Conservation (phyloP, 2,888 invertebrate species). For the Thysanoteuthis rhombus region DNA sequence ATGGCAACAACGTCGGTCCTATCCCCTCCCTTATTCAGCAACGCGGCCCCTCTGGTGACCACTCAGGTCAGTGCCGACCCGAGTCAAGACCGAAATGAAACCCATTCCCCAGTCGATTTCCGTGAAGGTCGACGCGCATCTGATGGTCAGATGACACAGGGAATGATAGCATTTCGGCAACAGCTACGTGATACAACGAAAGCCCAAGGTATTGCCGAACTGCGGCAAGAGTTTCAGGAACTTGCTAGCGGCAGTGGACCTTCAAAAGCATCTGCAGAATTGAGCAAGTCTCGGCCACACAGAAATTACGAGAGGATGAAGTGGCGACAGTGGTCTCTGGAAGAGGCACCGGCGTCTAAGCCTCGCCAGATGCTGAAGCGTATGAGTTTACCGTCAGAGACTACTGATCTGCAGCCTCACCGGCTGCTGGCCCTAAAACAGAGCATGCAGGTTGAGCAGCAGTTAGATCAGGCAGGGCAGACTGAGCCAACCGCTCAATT, state of each 20-base stretch:
- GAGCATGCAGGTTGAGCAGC: conserved; percentile 64
- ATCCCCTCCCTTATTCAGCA: neutral
- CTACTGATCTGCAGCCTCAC: conserved; percentile 65
- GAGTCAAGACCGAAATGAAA: conserved; percentile 59
- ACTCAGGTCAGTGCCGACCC: conserved; percentile 32
- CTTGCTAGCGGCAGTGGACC: conserved; percentile 44
- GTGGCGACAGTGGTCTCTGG: conserved; percentile 52
- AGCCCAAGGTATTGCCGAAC: conserved; percentile 83
- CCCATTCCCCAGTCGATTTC: conserved; percentile 86
- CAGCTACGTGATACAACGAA: conserved; percentile 82
- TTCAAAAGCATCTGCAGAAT: conserved; percentile 25
- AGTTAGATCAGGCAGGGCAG: conserved; percentile 52
- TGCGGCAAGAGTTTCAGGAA: conserved; percentile 71
- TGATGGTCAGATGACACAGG: conserved; percentile 82
- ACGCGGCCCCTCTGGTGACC: neutral
- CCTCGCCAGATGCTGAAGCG: conserved; percentile 62
- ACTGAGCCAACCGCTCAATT: conserved; percentile 31
- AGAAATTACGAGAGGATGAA: conserved; percentile 40
- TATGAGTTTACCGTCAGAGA: conserved; percentile 65
- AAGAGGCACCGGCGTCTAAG: conserved; percentile 48
- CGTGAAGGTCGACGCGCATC: conserved; percentile 79
- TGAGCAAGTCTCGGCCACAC: conserved; percentile 37
- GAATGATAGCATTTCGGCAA: conserved; percentile 79
- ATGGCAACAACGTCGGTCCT: conserved; percentile 33
- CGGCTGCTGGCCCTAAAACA: conserved; percentile 66